These are phyloP conservation scores for Calliphora vomitoria DNA, from an alignment of 2,888 invertebrate species.

Conservation along the genomic window DNA sequence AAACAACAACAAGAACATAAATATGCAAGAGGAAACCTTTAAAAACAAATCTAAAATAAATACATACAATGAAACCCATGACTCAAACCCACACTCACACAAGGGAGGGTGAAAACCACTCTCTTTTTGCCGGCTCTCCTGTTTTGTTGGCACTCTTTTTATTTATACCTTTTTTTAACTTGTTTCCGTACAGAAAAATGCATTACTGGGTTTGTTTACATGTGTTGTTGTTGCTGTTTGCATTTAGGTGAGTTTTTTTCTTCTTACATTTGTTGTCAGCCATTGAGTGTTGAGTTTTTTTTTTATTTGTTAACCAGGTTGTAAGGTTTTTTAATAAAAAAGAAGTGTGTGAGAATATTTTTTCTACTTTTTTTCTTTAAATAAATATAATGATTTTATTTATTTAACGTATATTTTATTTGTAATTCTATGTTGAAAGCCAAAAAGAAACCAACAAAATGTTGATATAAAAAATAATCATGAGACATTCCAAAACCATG, in stretches of 20 bases:
- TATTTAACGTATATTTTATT: neutral
- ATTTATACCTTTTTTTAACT: neutral
- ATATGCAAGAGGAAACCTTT: conserved; percentile 40
- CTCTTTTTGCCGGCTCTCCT: neutral
- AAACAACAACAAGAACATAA: neutral
- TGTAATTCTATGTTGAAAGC: no score
- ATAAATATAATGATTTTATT: conserved; percentile 22
- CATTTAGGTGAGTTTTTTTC: conserved; percentile 2
- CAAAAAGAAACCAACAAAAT: conserved; percentile 44
- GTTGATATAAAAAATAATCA: conserved; percentile 77
- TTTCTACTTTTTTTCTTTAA: neutral
- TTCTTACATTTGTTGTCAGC: conserved; percentile 1
- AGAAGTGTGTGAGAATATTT: conserved; percentile 35
- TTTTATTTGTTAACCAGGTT: neutral
- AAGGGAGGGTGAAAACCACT: neutral
- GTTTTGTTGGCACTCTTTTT: neutral
- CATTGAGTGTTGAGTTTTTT: conserved; percentile 1
- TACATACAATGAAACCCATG: neutral
- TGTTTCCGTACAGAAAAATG: conserved; percentile 28
- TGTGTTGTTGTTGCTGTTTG: neutral
- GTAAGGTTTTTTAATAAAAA: neutral
- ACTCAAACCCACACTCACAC: no score
- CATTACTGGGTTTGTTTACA: conserved; percentile 22
- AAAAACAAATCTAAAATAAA: neutral
- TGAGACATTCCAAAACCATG: conserved; percentile 82